Conservation (phyloP, 2,797 vertebrate genomes). For the Coluber constrictor region DNA sequence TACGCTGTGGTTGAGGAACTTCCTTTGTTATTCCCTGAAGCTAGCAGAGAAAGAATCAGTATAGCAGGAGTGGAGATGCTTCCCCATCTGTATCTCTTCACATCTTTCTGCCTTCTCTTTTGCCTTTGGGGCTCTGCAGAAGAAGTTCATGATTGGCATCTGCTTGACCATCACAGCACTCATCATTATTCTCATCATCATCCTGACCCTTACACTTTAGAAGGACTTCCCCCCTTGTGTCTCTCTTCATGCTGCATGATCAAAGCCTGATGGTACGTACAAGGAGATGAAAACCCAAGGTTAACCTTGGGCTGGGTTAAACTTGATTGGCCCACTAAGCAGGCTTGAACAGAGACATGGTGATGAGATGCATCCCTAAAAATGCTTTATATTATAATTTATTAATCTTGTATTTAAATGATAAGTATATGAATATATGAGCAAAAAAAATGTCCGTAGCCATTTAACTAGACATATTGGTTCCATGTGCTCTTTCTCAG, state of each 20-base stretch:
- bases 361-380: neutral
- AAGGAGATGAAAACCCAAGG: neutral
- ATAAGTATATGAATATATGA: neutral
- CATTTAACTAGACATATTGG: neutral
- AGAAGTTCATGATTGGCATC: slow-evolving; percentile 81
- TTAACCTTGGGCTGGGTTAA: neutral
- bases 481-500: neutral
- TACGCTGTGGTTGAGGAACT: too few relatives aligned
- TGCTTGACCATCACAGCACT: slow-evolving; percentile 75
- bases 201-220: slow-evolving; percentile 17
- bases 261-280: slow-evolving; percentile 1
- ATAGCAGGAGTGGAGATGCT: neutral
- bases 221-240: too few relatives aligned
- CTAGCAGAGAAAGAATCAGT: neutral
- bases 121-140: slow-evolving; percentile 66
- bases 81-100: neutral
- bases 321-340: neutral
- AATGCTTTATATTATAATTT: neutral
- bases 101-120: neutral
- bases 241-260: neutral
- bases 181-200: slow-evolving; percentile 73
- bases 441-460: too few relatives aligned
- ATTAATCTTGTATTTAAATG: neutral
- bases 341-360: neutral
- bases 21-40: neutral